These are phyloP conservation scores for Beaufortia kweichowensis DNA, from an alignment of 2,113 vertebrate genomes.

Conservation along the genomic window DNA sequence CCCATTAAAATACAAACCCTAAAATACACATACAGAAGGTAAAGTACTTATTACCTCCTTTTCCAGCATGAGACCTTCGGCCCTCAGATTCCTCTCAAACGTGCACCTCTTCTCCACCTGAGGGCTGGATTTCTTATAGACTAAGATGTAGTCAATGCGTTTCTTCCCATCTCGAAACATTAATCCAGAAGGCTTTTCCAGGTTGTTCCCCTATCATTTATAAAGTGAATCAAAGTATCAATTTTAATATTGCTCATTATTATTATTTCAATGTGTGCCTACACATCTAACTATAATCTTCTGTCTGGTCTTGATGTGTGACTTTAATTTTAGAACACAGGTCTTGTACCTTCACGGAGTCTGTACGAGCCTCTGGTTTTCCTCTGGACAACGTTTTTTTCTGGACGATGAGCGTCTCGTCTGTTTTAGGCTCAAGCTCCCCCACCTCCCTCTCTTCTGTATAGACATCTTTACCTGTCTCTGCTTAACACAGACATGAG, in stretches of 20 bases:
- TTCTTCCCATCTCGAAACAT: slow-evolving; percentile 96
- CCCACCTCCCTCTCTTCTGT: slow-evolving; percentile 85
- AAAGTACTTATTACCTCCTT: slow-evolving; percentile 80
- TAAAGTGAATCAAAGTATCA: background rate
- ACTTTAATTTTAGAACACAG: background rate
- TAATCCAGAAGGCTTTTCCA: slow-evolving; percentile 78
- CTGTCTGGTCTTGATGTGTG: no score
- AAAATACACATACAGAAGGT: background rate
- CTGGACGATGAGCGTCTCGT: slow-evolving; percentile 84
- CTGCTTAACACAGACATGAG: slow-evolving; percentile 61
- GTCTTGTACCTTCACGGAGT: slow-evolving; percentile 79
- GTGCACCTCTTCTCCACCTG: slow-evolving; percentile 96
- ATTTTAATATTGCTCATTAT: background rate
- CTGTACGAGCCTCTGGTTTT: slow-evolving; percentile 78
- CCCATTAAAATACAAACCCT: no score
- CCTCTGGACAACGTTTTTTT: slow-evolving; percentile 78
- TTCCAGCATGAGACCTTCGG: slow-evolving; percentile 95
- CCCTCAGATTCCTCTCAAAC: slow-evolving; percentile 95
- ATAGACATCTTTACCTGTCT: slow-evolving; percentile 79
- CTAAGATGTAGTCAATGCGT: slow-evolving; percentile 95
- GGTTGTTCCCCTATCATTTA: slow-evolving; percentile 77
- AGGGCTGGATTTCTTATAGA: slow-evolving; percentile 93
- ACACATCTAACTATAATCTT: no score
- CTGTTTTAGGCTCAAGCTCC: slow-evolving; percentile 79
- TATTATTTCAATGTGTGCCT: no score